Base-by-base conservation (phyloP, 2,113 vertebrate genomes). In the Aphyosemion australe region DNA sequence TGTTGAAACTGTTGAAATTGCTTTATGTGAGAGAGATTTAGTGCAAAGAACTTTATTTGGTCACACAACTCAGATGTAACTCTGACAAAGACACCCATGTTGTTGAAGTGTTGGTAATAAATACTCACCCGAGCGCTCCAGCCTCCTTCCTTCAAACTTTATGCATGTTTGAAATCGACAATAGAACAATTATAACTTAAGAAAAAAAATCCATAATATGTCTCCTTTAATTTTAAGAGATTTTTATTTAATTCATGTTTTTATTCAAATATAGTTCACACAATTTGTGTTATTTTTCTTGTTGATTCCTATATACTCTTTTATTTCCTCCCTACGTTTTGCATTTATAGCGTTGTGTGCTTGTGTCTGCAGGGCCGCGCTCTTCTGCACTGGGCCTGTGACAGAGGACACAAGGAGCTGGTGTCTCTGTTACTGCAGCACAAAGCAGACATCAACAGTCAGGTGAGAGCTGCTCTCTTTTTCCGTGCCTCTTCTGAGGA, bases 371-470 rank as follows among this genome's bases (percentile, higher is more conserved):
- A 99, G 97, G 96, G 97, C 14, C 93, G 96, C 72, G 91, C 94
- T 53, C 92, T 98, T 21, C 92, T 99, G 48, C 97, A 98, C 73
- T 99, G 97, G 97, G 94, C 96, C 0, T 98, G 97, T 59, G 97
- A 99, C 81, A 90, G 97, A 90, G 97, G 97, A 80, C 97, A 98
- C 86, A 96, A 95, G 82, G 95, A 99, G 41, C 89, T 98, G 78
- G 96, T 96, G 68, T 94, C 93, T n/a, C 80, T 95, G 20, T 89
- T 99, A 64, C 88, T 98, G 18, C 91, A 95, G 37, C 90, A 94
- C 5, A 92, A 93, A 75, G 96, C 96, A 6, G 92, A 96, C 0
- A 93, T 98, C 84, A 96, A 99, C 88, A 93, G 93, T 88, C 96
- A 98, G 95, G 97, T 97, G 92, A 94, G 93, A 42, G 8, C 37